Evolutionary conservation across 2,888 invertebrate species (phyloP), one percentile per base, ranked within the genome.

Genomic region (Cosmorhoe ocellata): DNA sequence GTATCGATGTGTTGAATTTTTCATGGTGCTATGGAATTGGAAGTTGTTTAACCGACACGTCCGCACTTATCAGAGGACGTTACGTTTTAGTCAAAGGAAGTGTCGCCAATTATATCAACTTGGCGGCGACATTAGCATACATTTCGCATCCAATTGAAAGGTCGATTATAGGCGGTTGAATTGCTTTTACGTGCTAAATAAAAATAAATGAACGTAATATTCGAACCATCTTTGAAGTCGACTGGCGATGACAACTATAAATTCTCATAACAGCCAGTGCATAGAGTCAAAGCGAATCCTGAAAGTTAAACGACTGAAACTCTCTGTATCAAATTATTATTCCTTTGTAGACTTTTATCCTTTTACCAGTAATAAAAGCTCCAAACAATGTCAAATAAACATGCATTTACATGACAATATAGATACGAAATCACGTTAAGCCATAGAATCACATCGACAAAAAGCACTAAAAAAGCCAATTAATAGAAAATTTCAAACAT

Each of bases 1-100:
- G 67, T 73, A 75, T 68, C 75, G 72, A 76, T 70, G 80, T 85
- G 83, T 83, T 88, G 86, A 88, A 87, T 88, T 84, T 87, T 88
- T 87, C 84, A 86, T 88, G 69, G 67, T 63, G 66, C 71, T 68
- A 71, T 73, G 61, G 79, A 76, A 79, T 81, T 81, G 77, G 72
- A 81, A 75, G 63, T 71, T 60, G 64, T 70, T 71, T 71, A 76
- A 76, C 69, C 63, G 63, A 53, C 71, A 77, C 73, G 73, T 66
- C 72, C 74, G 67, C 79, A 67, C 80, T 81, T 76, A 76, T 74
- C 73, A 67, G 74, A 75, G 71, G 76, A 75, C 71, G 65, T 69
- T 62, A 75, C 71, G 65, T 69, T 62, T 36, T 62, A 73, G 76
- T 61, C 62, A 73, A 76, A 81, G 84, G 84, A 87, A 84, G 81